Conservation (phyloP, 2,888 invertebrate species). For the Megastigmus dorsalis region DNA sequence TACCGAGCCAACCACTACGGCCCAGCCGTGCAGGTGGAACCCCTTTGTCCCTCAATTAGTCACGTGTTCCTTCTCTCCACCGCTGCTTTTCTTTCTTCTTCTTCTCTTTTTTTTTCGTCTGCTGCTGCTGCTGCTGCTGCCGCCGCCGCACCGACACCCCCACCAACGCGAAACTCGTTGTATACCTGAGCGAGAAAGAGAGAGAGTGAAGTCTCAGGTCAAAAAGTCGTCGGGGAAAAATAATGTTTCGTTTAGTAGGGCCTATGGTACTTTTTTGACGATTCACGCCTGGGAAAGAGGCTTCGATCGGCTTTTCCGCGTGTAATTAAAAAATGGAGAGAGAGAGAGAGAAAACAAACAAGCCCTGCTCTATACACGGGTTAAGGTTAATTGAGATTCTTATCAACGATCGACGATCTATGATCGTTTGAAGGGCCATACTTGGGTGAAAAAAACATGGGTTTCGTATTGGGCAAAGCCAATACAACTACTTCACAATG, state of each 20-base stretch:
- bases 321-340: slow-evolving; percentile 30
- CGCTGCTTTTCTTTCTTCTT: background rate
- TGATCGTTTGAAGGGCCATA: too few species aligned
- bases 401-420: background rate
- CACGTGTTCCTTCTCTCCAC: slow-evolving; percentile 57
- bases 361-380: too few species aligned
- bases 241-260: too few species aligned
- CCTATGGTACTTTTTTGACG: slow-evolving; percentile 22
- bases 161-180: background rate
- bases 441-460: too few species aligned
- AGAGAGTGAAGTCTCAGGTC: too few species aligned
- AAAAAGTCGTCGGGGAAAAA: background rate
- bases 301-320: slow-evolving; percentile 21
- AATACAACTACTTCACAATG: too few species aligned
- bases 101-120: too few species aligned
- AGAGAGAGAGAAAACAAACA: background rate
- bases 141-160: background rate
- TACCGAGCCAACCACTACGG: too few species aligned
- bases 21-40: slow-evolving; percentile 70
- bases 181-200: too few species aligned
- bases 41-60: slow-evolving; percentile 69
- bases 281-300: slow-evolving; percentile 39
- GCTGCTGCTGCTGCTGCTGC: too few species aligned
- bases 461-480: too few species aligned
- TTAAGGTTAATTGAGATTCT: slow-evolving; percentile 10